Conservation (phyloP, 1,140 invertebrate genomes). For the Triops cancriformis region DNA sequence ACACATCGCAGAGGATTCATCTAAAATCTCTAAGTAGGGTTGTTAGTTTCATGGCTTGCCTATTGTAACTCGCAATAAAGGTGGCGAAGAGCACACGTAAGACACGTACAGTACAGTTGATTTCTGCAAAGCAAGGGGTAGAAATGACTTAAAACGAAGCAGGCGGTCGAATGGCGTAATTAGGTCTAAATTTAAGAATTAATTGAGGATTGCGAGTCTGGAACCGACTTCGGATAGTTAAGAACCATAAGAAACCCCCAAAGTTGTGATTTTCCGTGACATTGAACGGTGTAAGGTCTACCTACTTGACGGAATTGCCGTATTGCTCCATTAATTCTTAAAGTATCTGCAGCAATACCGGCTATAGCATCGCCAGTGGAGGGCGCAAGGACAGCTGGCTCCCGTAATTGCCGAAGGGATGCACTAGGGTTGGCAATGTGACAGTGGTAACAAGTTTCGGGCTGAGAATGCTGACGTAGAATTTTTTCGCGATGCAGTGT, state of each 20-base stretch:
- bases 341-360: constrained; percentile 93
- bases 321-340: constrained; percentile 92
- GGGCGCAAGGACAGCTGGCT: constrained; percentile 45
- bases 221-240: too few species aligned
- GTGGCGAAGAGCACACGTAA: too few species aligned
- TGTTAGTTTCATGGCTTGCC: too few species aligned
- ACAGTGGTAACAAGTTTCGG: constrained; percentile 52
- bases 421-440: constrained; percentile 40
- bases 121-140: neutral
- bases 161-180: too few species aligned
- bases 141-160: neutral
- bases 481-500: constrained; percentile 50
- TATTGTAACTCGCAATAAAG: too few species aligned
- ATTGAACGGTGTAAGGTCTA: neutral
- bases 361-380: constrained; percentile 62
- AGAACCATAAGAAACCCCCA: too few species aligned
- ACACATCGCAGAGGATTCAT: neutral
- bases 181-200: too few species aligned
- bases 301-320: constrained; percentile 91
- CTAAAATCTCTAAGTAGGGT: too few species aligned
- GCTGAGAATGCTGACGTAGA: constrained; percentile 82
- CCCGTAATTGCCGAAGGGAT: constrained; percentile 70
- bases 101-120: too few species aligned
- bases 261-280: too few species aligned
- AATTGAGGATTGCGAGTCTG: too few species aligned